Evolutionary conservation across 1,140 invertebrate genomes (phyloP), one percentile per base, ranked within the genome.

Genomic region (Battus philenor): DNA sequence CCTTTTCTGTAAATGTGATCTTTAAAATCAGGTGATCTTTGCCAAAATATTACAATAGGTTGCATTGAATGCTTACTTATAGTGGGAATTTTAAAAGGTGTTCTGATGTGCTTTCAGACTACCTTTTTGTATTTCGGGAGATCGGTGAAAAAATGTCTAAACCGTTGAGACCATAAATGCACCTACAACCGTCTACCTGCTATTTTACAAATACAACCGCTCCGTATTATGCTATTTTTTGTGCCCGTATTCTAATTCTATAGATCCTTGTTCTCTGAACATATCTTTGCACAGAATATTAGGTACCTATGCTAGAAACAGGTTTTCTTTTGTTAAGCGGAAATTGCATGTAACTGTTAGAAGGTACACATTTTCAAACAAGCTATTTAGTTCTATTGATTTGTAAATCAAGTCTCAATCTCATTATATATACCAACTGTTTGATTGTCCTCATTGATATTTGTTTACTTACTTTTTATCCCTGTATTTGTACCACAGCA

Each of bases 151-250:
- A 66, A 62, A 61, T 50, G 36, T 52, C 53, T 65, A 54, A 69
- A 72, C 75, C 66, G 66, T 77, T 72, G 65, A 65, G 61, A 48
- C 54, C 50, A 47, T 65, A 68, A n/a, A 73, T 76, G 73, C 77
- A 80, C 77, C 74, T 78, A 84, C 75, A 78, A 78, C 61, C 60
- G 47, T 78, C 72, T 81, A 81, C 77, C 77, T 81, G 77, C 69
- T 47, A 57, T 70, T 77, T 77, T 76, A 79, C 68, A 79, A 75
- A 79, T 70, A 75, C 62, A 69, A 72, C 59, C 64, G 59, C 65
- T 70, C 50, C 43, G 57, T 51, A 68, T 70, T 68, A 65, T 68
- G 52, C 54, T 66, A 77, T 76, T 81, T 79, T 78, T 67, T 66
- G 38, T 60, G 50, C 59, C 60, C 64, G 52, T 55, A 65, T 47